Base-by-base conservation (phyloP, 1,140 invertebrate genomes). In the Aplysia californica region DNA sequence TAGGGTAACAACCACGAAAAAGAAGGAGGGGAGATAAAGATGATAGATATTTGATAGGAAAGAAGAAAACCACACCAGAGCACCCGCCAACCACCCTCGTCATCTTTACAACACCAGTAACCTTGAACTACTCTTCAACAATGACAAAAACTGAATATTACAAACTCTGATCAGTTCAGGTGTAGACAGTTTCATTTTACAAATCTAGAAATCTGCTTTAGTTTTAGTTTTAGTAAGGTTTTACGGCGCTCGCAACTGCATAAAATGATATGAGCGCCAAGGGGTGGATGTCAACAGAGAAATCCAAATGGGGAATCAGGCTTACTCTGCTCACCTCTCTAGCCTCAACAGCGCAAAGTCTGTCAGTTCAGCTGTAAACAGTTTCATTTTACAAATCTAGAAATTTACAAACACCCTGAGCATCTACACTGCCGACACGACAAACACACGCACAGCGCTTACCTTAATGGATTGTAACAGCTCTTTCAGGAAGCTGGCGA, bases 401-500 rank as follows among this genome's bases (percentile, higher is more conserved):
- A 33, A 23, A 18, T 15, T 33, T 31, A 23, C 39, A 3, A 39
- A 33, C n/a, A 75, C 23, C 35, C 41, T 50, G 6, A 23, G 26
- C 26, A 44, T 26, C 44, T 4, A 10, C 3, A 44, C 35, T 21
- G 23, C 39, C 1, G 15, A 1, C 15, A 20, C 2, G 21, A 18
- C 38, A 3, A 26, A 5, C 29, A 56, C 33, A 39, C 36, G 23
- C 23, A n/a, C 59, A 50, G 18, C 10, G 33, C 56, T 66, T 77
- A 87, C 86, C 83, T 87, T 76, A 18, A 87, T 75, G 23, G 80
- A 77, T 36, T 81, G 68, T 18, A 87, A 44, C 20, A 76, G 41
- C 70, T 78, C 69, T 55, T 64, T 79, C 4, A 86, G 58, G 35
- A 74, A 74, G 38, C 44, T 39, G 23, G 81, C 73, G 20, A 77